These are phyloP conservation scores for Benitochromis conjunctus DNA, from an alignment of 2,113 vertebrate genomes.

Conservation along the genomic window DNA sequence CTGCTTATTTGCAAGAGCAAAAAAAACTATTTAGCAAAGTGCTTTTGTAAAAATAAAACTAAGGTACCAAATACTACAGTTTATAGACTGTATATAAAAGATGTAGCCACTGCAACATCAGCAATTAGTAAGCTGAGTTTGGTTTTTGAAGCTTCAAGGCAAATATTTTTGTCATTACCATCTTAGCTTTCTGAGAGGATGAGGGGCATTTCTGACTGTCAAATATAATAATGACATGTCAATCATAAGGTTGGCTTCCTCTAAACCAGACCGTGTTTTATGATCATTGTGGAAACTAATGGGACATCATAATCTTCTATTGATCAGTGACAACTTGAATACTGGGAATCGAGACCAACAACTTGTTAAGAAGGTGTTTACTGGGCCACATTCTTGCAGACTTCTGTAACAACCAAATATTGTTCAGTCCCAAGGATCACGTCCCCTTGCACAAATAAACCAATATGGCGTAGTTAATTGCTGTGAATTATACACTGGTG, in stretches of 20 bases:
- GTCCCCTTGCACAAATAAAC: background rate
- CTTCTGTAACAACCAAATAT: background rate
- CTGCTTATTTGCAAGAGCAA: background rate
- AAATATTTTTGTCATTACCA: background rate
- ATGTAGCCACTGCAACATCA: background rate
- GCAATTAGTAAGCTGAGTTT: background rate
- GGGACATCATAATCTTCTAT: background rate
- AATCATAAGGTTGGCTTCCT: background rate
- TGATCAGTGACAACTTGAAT: background rate
- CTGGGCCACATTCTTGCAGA: background rate
- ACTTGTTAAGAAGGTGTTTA: background rate
- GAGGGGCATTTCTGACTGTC: background rate
- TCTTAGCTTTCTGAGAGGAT: background rate
- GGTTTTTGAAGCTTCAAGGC: background rate
- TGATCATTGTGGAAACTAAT: background rate
- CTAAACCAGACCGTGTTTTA: background rate
- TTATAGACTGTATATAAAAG: background rate
- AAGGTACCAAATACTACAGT: background rate
- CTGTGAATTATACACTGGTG: too few relatives aligned
- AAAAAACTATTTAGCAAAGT: background rate
- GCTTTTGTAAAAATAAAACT: background rate
- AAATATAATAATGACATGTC: background rate
- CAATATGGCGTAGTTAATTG: background rate
- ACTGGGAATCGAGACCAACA: background rate
- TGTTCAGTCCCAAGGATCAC: background rate